Conservation (phyloP, 1,140 invertebrate species). For the Musca domestica region DNA sequence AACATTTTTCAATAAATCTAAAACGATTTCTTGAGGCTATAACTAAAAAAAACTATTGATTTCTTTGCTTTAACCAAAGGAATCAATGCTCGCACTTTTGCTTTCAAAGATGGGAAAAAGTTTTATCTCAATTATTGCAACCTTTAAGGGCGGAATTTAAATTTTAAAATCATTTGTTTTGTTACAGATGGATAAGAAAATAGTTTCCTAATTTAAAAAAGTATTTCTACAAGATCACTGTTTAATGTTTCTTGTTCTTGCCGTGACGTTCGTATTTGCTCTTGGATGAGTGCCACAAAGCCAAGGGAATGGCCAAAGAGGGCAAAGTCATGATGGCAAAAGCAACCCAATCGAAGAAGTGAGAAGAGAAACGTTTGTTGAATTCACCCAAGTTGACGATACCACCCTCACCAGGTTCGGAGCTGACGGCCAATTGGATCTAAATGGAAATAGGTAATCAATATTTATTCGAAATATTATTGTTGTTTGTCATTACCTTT, state of each 20-base stretch:
- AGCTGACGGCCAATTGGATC: slow-evolving; percentile 84
- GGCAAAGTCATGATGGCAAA: slow-evolving; percentile 96
- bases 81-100: neutral
- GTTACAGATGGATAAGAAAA: too few relatives aligned
- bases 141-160: too few relatives aligned
- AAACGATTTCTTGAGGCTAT: slow-evolving; percentile 17
- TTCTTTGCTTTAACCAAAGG: neutral
- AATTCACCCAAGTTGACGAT: slow-evolving; percentile 96
- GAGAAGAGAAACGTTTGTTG: slow-evolving; percentile 96
- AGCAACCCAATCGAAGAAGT: slow-evolving; percentile 93
- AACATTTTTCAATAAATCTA: slow-evolving; percentile 9
- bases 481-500: slow-evolving; percentile 56
- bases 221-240: neutral
- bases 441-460: slow-evolving; percentile 49
- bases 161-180: too few relatives aligned
- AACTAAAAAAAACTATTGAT: slow-evolving; percentile 9
- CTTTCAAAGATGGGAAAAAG: too few relatives aligned
- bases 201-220: too few relatives aligned
- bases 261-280: slow-evolving; percentile 86
- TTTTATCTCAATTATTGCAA: too few relatives aligned
- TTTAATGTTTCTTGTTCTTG: slow-evolving; percentile 64
- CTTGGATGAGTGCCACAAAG: slow-evolving; percentile 92
- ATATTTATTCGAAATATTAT: neutral
- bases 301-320: slow-evolving; percentile 89
- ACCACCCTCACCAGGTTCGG: slow-evolving; percentile 93